Conservation (phyloP, 1,140 invertebrate species). For the Panagrolaimus sp. region DNA sequence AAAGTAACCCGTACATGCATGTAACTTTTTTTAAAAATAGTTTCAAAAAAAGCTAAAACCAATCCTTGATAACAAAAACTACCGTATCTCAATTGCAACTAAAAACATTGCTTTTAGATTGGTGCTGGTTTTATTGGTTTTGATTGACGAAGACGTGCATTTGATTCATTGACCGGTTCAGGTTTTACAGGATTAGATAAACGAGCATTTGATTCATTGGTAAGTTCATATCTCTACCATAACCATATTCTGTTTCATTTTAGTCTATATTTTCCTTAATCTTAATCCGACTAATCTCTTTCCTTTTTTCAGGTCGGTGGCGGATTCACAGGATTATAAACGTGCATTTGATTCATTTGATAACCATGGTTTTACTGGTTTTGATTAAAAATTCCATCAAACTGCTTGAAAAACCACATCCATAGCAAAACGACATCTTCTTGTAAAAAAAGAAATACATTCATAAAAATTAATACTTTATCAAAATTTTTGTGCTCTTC, state of each 20-base stretch:
- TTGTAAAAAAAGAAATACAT: neutral
- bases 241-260: too few species aligned
- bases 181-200: slow-evolving; percentile 19
- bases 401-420: neutral
- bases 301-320: neutral
- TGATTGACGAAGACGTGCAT: slow-evolving; percentile 13
- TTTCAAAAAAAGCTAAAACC: too few species aligned
- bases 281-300: too few species aligned
- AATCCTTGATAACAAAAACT: too few species aligned
- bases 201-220: slow-evolving; percentile 21
- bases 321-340: slow-evolving; percentile 16
- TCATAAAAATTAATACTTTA: neutral
- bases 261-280: too few species aligned
- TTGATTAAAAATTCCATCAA: slow-evolving; percentile 1
- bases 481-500: neutral
- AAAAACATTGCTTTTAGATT: too few species aligned
- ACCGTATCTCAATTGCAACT: too few species aligned
- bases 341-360: slow-evolving; percentile 21
- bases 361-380: slow-evolving; percentile 16
- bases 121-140: slow-evolving; percentile 10
- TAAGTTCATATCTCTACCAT: too few species aligned
- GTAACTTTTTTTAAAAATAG: too few species aligned
- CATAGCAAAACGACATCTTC: too few species aligned
- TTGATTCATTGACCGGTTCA: neutral
- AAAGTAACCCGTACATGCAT: too few species aligned